Conservation (phyloP, 2,113 vertebrate species). For the Boulengeromyrus knoepffleri region DNA sequence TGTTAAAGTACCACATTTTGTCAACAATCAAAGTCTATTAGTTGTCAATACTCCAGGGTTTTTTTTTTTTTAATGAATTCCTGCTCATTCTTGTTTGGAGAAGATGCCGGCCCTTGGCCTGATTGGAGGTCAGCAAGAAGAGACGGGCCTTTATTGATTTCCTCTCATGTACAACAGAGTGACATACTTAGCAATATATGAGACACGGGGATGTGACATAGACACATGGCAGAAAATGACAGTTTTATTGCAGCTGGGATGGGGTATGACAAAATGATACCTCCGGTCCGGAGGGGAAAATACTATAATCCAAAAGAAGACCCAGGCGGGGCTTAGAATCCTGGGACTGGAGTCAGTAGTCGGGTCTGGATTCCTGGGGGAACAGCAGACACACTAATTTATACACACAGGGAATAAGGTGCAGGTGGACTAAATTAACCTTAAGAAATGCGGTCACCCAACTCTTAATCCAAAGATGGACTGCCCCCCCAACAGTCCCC, state of each 20-base stretch:
- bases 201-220: background rate
- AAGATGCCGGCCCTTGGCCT: background rate
- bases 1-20: background rate
- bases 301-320: background rate
- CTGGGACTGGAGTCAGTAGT: background rate
- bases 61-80: background rate
- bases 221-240: background rate
- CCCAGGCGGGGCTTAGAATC: background rate
- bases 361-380: background rate
- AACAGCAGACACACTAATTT: background rate
- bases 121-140: background rate
- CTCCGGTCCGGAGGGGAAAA: background rate
- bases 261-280: background rate
- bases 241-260: background rate
- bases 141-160: background rate
- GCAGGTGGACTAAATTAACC: background rate
- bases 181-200: background rate
- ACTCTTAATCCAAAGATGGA: background rate
- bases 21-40: background rate
- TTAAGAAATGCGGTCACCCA: background rate
- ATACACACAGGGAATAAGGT: background rate
- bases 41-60: background rate
- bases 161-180: background rate
- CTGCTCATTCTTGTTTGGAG: background rate
- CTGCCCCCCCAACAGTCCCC: background rate